Conservation (phyloP, 37 sponge, comb jelly and placozoan species). For the Diacarnus erythraeanus region DNA sequence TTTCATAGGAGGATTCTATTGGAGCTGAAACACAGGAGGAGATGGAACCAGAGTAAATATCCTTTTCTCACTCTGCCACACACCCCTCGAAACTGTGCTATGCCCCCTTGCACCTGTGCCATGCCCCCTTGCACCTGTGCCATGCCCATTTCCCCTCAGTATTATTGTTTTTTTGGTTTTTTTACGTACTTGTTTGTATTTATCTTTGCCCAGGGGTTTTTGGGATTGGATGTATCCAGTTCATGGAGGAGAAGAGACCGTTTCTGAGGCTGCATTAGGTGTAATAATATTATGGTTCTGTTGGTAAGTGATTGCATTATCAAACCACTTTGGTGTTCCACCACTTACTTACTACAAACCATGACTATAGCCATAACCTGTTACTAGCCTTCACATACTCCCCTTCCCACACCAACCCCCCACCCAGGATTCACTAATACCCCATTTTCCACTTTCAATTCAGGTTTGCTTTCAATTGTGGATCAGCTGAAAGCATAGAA, state of each 20-base stretch:
- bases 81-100: neutral
- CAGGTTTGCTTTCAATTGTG: constrained; percentile 96
- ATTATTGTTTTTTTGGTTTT: no score
- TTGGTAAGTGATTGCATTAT: constrained; percentile 42
- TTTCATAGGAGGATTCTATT: neutral
- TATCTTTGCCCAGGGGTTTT: constrained; percentile 39
- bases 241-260: constrained; percentile 72
- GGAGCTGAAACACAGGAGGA: constrained; percentile 30
- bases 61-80: neutral
- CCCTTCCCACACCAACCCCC: constrained; percentile 2
- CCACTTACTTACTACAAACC: constrained; percentile 2
- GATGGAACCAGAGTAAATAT: constrained; percentile 14
- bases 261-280: constrained; percentile 85
- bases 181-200: no score
- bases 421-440: neutral
- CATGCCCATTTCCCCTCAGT: neutral
- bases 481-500: constrained; percentile 85
- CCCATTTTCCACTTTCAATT: neutral
- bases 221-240: constrained; percentile 87
- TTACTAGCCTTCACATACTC: no score
- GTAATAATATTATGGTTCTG: constrained; percentile 92
- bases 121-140: neutral
- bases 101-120: neutral
- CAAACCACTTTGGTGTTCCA: no score
- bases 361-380: no score